Conservation (phyloP, 2,888 invertebrate species). For the Drosophila ezoana region DNA sequence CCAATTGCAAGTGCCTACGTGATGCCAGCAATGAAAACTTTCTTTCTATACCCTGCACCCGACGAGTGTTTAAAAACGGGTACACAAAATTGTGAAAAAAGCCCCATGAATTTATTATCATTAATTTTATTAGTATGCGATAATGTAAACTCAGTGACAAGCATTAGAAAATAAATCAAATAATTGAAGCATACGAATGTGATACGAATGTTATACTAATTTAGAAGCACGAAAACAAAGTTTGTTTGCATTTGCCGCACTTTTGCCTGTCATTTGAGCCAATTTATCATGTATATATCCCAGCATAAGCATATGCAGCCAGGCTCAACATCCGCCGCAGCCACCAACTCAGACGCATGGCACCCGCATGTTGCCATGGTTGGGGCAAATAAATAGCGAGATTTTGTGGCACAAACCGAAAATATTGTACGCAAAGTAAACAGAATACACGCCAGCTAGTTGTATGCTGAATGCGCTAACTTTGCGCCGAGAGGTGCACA, state of each 20-base stretch:
- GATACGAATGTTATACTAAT: no score
- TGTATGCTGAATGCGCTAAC: conserved; percentile 26
- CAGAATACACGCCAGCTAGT: conserved; percentile 41
- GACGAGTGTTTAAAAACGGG: not conserved
- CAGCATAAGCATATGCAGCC: conserved; percentile 4
- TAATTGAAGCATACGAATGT: no score
- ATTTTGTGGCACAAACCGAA: conserved; percentile 26
- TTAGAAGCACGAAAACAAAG: not conserved
- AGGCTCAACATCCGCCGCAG: not conserved
- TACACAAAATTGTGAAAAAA: no score
- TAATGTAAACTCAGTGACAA: no score
- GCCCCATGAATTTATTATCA: no score
- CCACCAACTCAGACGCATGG: not conserved
- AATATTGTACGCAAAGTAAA: conserved; percentile 47
- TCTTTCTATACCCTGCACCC: not conserved
- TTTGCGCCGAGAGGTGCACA: conserved; percentile 30
- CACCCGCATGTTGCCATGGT: conserved; percentile 49
- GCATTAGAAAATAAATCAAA: no score
- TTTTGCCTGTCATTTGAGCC: conserved; percentile 17
- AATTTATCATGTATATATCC: conserved; percentile 22
- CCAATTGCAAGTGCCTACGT: conserved; percentile 50
- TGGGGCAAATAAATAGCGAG: conserved; percentile 57
- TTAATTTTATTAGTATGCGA: no score
- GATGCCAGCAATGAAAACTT: conserved; percentile 36
- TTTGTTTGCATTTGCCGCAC: conserved; percentile 10